Evolutionary conservation across 2,797 vertebrate species (phyloP).

Genomic region (Semaprochilodus insignis): DNA sequence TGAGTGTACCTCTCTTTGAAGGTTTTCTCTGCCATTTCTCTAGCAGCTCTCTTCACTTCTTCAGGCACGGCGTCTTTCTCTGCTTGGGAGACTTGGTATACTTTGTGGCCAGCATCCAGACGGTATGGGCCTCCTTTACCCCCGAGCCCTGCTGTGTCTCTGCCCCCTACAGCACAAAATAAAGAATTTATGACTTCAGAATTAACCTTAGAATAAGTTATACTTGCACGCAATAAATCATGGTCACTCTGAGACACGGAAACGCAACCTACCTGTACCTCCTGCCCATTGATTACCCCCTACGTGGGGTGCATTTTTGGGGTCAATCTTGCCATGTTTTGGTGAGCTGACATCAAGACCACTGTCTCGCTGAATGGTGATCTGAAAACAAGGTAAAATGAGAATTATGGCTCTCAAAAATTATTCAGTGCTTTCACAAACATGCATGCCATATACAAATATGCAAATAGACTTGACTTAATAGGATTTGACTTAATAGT

Average conservation of each 20-base stretch:
- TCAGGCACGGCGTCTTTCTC: slow-evolving; percentile 96
- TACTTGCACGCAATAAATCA: too few relatives aligned
- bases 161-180: slow-evolving; percentile 81
- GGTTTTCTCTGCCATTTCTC: slow-evolving; percentile 93
- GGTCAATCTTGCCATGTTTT: slow-evolving; percentile 93
- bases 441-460: not conserved
- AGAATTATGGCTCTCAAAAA: not conserved
- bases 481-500: too few relatives aligned
- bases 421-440: not conserved
- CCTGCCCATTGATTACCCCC: slow-evolving; percentile 98
- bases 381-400: slow-evolving; percentile 72
- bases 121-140: slow-evolving; percentile 96
- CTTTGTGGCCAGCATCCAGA: slow-evolving; percentile 90
- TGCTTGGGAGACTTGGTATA: slow-evolving; percentile 90
- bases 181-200: not conserved
- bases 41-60: slow-evolving; percentile 89
- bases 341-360: slow-evolving; percentile 89
- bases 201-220: not conserved
- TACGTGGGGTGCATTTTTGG: slow-evolving; percentile 87
- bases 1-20: slow-evolving; percentile 87
- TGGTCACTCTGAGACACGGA: not conserved
- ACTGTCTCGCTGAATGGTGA: slow-evolving; percentile 92
- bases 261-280: slow-evolving; percentile 80
- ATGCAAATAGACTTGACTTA: too few relatives aligned
- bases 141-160: slow-evolving; percentile 95